Percentiles rank a stretch among this genome's conserved stretches.
These are phyloP conservation scores for Yponomeuta sedellus DNA, from an alignment of 2,888 invertebrate species.

Conservation along the genomic window DNA sequence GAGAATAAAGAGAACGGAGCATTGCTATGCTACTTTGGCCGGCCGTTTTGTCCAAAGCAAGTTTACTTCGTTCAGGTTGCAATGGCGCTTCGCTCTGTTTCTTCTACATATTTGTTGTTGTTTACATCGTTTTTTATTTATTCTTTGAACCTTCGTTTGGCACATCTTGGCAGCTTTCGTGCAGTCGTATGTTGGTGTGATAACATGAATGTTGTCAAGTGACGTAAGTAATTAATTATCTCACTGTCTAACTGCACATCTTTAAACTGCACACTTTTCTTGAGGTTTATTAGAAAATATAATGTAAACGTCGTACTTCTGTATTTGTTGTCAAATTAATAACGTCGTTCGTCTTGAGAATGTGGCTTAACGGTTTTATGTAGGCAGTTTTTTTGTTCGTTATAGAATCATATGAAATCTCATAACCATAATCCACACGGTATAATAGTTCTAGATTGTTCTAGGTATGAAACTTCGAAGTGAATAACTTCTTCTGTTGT, in stretches of 20 bases:
- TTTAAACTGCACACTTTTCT: not conserved
- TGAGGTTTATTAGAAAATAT: too few relatives aligned
- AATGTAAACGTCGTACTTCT: not conserved
- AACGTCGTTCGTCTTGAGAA: not conserved
- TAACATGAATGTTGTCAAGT: not conserved
- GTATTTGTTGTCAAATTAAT: not conserved
- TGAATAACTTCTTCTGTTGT: too few relatives aligned
- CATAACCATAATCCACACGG: too few relatives aligned
- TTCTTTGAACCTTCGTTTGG: conserved; percentile 26
- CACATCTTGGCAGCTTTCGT: conserved; percentile 41
- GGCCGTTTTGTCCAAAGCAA: not conserved
- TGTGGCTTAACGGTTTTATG: not conserved
- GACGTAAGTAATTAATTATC: not conserved
- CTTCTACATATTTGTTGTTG: conserved; percentile 27
- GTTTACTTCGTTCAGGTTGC: conserved; percentile 28
- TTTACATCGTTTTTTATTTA: conserved; percentile 24
- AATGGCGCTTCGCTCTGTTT: conserved; percentile 49
- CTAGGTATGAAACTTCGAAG: too few relatives aligned
- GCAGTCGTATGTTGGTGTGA: conserved; percentile 18
- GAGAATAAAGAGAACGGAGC: too few relatives aligned
- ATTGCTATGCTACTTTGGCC: too few relatives aligned
- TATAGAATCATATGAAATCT: too few relatives aligned
- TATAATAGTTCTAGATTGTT: too few relatives aligned
- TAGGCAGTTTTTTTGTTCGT: too few relatives aligned
- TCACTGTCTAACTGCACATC: not conserved